These are phyloP conservation scores for Pimephales promelas DNA, from an alignment of 2,113 vertebrate species.

Conservation along the genomic window DNA sequence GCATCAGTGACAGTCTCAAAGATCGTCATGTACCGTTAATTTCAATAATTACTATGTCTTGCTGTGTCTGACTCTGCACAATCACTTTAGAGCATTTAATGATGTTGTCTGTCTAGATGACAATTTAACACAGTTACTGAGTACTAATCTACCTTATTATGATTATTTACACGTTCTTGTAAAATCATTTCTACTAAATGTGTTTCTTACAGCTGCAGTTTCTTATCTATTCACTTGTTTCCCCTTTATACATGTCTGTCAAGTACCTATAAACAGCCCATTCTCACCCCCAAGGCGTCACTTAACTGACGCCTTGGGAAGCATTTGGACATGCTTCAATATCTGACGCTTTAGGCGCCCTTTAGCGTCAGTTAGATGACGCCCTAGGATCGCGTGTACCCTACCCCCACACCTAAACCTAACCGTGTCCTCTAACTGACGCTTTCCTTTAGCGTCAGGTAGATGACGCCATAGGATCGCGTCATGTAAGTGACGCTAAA, in stretches of 20 bases:
- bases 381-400: too few species aligned
- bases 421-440: too few species aligned
- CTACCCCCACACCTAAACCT: too few species aligned
- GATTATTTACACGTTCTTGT: background rate
- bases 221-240: background rate
- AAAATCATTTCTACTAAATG: background rate
- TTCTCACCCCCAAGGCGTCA: too few species aligned
- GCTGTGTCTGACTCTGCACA: background rate
- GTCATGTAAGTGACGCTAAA: too few species aligned
- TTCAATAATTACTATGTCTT: background rate
- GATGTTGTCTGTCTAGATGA: background rate
- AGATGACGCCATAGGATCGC: too few species aligned
- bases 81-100: background rate
- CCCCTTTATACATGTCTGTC: background rate
- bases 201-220: background rate
- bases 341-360: too few species aligned
- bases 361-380: too few species aligned
- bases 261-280: too few species aligned
- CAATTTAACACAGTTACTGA: background rate
- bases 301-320: too few species aligned
- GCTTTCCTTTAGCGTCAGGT: too few species aligned
- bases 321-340: too few species aligned
- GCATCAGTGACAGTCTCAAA: background rate
- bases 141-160: background rate
- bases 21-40: background rate